Evolutionary conservation across 2,888 invertebrate genomes (phyloP), one percentile per base, ranked within the genome.

Genomic region (Tromatobia lineatoria): DNA sequence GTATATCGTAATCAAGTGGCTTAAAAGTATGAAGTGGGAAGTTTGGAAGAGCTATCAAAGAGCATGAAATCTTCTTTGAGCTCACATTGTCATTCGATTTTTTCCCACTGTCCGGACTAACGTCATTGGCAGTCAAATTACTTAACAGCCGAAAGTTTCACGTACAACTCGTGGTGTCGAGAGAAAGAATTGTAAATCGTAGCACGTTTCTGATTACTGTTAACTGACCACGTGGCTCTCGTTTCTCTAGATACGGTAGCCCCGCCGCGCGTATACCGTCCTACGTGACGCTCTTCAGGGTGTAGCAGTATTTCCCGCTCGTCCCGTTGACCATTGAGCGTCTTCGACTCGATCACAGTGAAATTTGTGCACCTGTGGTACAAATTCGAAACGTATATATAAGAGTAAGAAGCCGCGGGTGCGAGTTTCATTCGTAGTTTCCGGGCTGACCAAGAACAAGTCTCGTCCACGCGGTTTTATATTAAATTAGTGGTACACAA

Each of bases 111-210:
- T 18, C 18, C 38, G 18, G 38, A 38, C 23, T 18, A 64, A 38
- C 42, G 64, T 67, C 67, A 67, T 25, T 25, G 25, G 1, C 64
- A 38, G 45, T 81, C 42, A 83, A 85, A 90, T 91, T 91, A 90
- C 90, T 88, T 90, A 90, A 91, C 83, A 85, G 76, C 85, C 82
- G 88, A 89, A 90, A 92, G 91, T 92, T 91, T 89, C 83, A 87
- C 88, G 80, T 73, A 70, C n/a, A 11, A 38, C 38, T 54, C 15
- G 18, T 3, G 54, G 66, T 4, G 45, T 13, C 20, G 38, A 61
- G 11, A 29, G 29, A 57, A 52, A 64, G 3, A 81, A 88, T 92
- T 91, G 85, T 87, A 87, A 92, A 90, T 91, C 89, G n/a, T 67
- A 42, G 80, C 87, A 78, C 87, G 84, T 74, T 64, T 75, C 64